A percentile compares a stretch with the other conserved stretches of the same genome.
Conservation (phyloP, 2,797 vertebrate species). For the Onychomys torridus region DNA sequence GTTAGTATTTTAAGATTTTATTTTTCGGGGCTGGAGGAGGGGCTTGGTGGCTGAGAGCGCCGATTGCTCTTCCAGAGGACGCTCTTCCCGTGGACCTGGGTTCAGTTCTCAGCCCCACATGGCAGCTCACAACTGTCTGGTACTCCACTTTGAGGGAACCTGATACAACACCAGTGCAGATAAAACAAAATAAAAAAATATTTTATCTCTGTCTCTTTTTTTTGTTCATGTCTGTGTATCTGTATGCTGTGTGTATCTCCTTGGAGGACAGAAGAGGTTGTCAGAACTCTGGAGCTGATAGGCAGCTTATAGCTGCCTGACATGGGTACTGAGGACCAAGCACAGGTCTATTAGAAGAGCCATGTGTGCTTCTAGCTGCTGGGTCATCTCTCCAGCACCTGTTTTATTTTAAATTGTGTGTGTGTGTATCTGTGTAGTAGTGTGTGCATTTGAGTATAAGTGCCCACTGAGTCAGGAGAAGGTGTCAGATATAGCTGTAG, state of each 20-base stretch:
- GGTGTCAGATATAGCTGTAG: neutral
- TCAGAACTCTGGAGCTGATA: neutral
- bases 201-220: neutral
- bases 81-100: neutral
- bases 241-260: neutral
- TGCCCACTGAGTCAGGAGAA: neutral
- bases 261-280: neutral
- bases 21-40: neutral
- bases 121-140: neutral
- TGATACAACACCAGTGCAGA: neutral
- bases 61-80: neutral
- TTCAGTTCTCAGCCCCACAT: neutral
- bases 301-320: neutral
- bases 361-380: neutral
- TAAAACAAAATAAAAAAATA: neutral
- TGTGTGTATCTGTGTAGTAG: neutral
- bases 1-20: neutral
- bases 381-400: neutral
- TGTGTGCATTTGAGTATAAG: neutral
- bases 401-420: neutral
- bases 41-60: neutral
- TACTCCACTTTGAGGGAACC: neutral
- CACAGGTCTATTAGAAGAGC: neutral
- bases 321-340: neutral
- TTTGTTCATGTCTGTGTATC: neutral